Base-by-base conservation (phyloP, 2,797 vertebrate species). In the Menidia menidia region DNA sequence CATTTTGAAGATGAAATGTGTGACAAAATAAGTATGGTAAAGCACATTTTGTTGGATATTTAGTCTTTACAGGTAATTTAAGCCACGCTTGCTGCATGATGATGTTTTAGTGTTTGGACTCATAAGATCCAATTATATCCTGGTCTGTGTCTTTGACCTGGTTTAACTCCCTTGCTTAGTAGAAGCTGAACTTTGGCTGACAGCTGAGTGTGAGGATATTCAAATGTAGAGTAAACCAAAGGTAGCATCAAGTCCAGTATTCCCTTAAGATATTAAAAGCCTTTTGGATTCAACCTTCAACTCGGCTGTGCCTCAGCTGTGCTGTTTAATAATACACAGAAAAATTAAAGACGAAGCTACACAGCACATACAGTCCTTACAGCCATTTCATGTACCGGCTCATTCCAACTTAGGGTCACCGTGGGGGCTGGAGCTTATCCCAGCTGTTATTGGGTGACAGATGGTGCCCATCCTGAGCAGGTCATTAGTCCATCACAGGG, bases 191-290 rank as follows among this genome's bases (percentile, higher is more conserved):
- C 81, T 86, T 81, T 87, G 90, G 83, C 86, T 75, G 70, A 69
- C 71, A 77, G 82, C 83, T 89, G 90, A 86, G 86, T 88, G 89
- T 41, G 78, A 87, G 64, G 82, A 84, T 84, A 91, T 92, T 92
- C 88, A 83, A 85, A 80, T 71, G 65, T 71, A 77, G 68, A 85
- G 80, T 78, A 63, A 64, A 76, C 74, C 61, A 64, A 76, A 75
- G 69, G 78, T 76, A 89, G 67, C 53, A 35, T 80, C 77, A 84
- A 79, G 78, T 64, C 19, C 33, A 58, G 58, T 60, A 25, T 60
- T 60, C 18, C 13, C 47, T 19, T 52, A 53, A 12, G 10, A n/a
- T 13, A 25, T 53, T 1, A 7, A 73, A 71, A 68, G 39, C 54
- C 42, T 71, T 45, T 6, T 64, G 73, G 71, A 78, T 77, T 66